phyloP scores from a whole-genome alignment of 2,888 invertebrate species.

The Melinopterus prodromus region DNA sequence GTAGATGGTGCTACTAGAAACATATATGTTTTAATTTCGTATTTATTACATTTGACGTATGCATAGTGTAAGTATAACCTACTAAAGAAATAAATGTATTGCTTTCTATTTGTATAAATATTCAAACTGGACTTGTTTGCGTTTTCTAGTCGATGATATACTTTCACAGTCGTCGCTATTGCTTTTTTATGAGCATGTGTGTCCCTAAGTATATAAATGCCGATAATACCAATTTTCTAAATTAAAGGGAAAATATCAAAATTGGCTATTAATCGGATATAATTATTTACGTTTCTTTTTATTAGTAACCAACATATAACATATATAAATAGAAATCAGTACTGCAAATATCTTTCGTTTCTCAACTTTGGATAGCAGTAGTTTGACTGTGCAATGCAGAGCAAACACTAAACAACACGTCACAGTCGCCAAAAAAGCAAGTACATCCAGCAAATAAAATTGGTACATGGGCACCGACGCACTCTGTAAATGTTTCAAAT shows the following conservation, averaged over 20 bases:
- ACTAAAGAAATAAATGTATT: too few relatives aligned
- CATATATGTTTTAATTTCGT: too few relatives aligned
- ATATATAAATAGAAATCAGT: neutral
- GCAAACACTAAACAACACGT: neutral
- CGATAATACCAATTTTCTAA: too few relatives aligned
- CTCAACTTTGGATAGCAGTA: neutral
- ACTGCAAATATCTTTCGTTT: neutral
- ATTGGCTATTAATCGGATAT: neutral
- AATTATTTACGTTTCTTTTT: neutral
- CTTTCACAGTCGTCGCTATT: too few relatives aligned
- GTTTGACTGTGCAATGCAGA: neutral
- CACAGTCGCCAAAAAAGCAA: constrained; percentile 19
- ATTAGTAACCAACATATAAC: neutral
- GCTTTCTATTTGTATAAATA: too few relatives aligned
- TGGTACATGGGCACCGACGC: constrained; percentile 40
- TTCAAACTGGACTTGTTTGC: too few relatives aligned
- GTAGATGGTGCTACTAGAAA: too few relatives aligned
- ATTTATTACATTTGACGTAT: too few relatives aligned
- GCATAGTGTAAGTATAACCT: too few relatives aligned
- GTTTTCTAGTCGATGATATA: too few relatives aligned
- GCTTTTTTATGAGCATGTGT: too few relatives aligned
- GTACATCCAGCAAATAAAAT: constrained; percentile 43
- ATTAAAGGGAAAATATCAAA: neutral
- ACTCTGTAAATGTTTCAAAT: constrained; percentile 40
- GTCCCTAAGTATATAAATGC: too few relatives aligned